Conservation (phyloP, 2,113 vertebrate genomes). For the Corythaeola cristata region DNA sequence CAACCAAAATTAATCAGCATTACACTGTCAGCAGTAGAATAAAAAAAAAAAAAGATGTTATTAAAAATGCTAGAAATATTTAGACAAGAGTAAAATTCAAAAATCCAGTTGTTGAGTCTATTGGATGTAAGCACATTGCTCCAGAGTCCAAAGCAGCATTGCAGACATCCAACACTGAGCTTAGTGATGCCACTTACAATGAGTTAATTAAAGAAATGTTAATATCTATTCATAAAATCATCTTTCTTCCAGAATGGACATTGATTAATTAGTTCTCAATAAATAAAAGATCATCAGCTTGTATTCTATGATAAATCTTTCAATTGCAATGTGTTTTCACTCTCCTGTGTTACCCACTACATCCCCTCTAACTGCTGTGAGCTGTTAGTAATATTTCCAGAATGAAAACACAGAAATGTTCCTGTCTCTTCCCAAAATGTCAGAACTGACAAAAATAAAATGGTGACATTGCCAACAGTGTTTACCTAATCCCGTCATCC, state of each 20-base stretch:
- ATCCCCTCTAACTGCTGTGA: not conserved
- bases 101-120: not conserved
- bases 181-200: not conserved
- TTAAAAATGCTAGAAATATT: not conserved
- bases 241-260: not conserved
- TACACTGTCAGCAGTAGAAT: not conserved
- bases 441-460: not conserved
- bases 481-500: not conserved
- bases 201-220: not conserved
- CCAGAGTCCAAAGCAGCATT: not conserved
- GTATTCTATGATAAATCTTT: not conserved
- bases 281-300: conserved; percentile 13
- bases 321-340: not conserved
- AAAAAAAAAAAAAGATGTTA: not conserved
- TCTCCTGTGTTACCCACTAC: not conserved
- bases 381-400: not conserved
- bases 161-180: not conserved
- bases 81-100: not conserved
- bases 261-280: not conserved
- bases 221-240: not conserved
- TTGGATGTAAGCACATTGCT: not conserved
- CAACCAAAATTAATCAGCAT: not conserved
- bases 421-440: not conserved
- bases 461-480: not conserved
- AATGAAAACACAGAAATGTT: not conserved